phyloP scores from a whole-genome alignment of 2,888 invertebrate genomes.

The Drosophila demipolita region DNA sequence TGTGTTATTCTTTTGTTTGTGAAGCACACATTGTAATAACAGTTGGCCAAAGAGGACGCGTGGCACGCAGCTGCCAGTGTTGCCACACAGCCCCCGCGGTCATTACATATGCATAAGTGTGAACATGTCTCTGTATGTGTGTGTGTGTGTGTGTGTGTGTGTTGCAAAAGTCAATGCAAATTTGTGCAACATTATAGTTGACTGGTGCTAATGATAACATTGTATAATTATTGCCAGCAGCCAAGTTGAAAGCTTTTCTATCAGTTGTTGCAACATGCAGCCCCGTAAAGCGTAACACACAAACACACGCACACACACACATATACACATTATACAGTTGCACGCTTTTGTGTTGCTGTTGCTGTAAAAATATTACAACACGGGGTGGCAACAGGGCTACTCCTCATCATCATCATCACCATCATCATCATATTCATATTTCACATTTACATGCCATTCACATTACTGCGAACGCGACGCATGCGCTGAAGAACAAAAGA shows the following conservation, averaged over 20 bases:
- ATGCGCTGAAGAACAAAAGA: conserved; percentile 50
- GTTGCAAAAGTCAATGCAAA: conserved; percentile 60
- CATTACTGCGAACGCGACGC: conserved; percentile 29
- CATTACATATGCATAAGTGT: conserved; percentile 18
- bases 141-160: conserved; percentile 2
- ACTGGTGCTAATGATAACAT: conserved; percentile 18
- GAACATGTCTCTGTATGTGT: not conserved
- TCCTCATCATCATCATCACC: not conserved
- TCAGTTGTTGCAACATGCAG: conserved; percentile 17
- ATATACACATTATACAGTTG: not conserved
- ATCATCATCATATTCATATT: conserved; percentile 27
- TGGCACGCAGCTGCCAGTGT: conserved; percentile 50
- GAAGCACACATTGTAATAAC: conserved; percentile 32
- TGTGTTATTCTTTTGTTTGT: not conserved
- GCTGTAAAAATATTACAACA: conserved; percentile 50
- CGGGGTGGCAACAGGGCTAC: conserved; percentile 12
- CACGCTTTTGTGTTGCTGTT: conserved; percentile 5
- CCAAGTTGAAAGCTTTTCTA: conserved; percentile 42
- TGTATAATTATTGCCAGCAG: conserved; percentile 13
- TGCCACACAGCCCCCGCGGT: conserved; percentile 34
- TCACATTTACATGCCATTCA: conserved; percentile 17
- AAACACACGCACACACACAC: not conserved
- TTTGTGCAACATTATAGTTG: conserved; percentile 7
- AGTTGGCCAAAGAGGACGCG: conserved; percentile 60
- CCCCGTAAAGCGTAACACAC: conserved; percentile 32